A percentile compares a stretch with the other conserved stretches of the same genome.
Evolutionary conservation across 2,113 vertebrate species (phyloP).

Genomic region (Xiphophorus couchianus): DNA sequence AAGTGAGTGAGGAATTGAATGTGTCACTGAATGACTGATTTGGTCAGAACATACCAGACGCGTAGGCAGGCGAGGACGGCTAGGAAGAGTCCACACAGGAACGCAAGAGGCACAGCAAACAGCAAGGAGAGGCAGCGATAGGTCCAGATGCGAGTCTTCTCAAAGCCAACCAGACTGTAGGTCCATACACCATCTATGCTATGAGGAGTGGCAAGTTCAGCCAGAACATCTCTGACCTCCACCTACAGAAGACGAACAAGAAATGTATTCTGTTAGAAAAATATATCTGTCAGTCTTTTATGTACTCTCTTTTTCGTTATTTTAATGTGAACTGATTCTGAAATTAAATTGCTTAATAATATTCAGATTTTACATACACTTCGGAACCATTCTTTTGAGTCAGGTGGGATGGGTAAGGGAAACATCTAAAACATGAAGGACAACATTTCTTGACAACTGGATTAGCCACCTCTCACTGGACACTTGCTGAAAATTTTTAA

Average conservation of each 20-base stretch:
- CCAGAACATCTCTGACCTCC: slow-evolving; percentile 81
- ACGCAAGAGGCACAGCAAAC: slow-evolving; percentile 79
- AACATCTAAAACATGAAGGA: too few species aligned
- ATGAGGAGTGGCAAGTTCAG: slow-evolving; percentile 72
- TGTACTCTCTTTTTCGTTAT: too few species aligned
- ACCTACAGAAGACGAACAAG: slow-evolving; percentile 61
- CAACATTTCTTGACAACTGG: too few species aligned
- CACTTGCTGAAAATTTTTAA: too few species aligned
- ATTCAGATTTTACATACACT: too few species aligned
- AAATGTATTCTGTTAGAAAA: not conserved
- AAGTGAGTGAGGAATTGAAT: not conserved
- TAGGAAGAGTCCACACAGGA: slow-evolving; percentile 78
- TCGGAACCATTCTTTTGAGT: too few species aligned
- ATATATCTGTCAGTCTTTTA: not conserved
- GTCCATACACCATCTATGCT: slow-evolving; percentile 81
- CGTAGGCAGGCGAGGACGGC: slow-evolving; percentile 81
- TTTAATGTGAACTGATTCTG: too few species aligned
- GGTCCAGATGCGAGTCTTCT: slow-evolving; percentile 78
- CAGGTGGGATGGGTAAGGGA: too few species aligned
- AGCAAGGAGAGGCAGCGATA: slow-evolving; percentile 80
- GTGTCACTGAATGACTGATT: too few species aligned
- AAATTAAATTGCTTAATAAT: too few species aligned
- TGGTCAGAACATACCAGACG: slow-evolving; percentile 75
- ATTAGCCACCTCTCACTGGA: too few species aligned
- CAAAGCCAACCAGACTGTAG: slow-evolving; percentile 78